Conservation (phyloP, 1,140 invertebrate species). For the Periplaneta americana region DNA sequence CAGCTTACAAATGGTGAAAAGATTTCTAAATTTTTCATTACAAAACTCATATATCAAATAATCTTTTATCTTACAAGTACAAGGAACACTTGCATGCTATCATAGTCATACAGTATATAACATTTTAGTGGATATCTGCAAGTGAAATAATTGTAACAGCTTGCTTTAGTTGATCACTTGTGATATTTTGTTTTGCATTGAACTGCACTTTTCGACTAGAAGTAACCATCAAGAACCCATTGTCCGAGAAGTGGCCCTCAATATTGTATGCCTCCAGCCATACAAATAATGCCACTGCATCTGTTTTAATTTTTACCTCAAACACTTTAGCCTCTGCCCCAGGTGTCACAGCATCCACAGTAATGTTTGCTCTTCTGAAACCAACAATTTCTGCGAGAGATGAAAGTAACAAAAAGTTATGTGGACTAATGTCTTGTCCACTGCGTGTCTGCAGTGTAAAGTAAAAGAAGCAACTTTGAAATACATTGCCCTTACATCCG, state of each 20-base stretch:
- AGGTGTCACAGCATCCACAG: background rate
- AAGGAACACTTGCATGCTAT: no score
- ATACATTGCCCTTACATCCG: background rate
- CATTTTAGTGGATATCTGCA: background rate
- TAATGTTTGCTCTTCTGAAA: constrained; percentile 9
- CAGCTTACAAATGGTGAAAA: no score
- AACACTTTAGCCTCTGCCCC: background rate
- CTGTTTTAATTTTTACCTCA: constrained; percentile 29
- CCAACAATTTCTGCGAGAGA: constrained; percentile 14
- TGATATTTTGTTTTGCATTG: background rate
- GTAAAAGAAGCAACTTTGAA: background rate
- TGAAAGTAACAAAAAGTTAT: constrained; percentile 30
- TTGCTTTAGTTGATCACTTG: background rate
- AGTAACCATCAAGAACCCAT: constrained; percentile 39
- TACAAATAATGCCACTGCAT: constrained; percentile 43
- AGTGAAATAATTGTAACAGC: background rate
- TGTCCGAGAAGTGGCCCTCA: constrained; percentile 43
- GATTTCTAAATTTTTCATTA: no score
- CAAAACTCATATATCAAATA: no score
- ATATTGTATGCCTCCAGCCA: constrained; percentile 38
- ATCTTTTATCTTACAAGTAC: no score
- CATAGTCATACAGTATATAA: no score
- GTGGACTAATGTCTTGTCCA: constrained; percentile 30
- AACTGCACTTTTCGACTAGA: background rate
- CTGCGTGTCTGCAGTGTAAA: background rate